A percentile compares a stretch with the other conserved stretches of the same genome.
Conservation (phyloP, 2,888 invertebrate species). For the Cephalotes varians region DNA sequence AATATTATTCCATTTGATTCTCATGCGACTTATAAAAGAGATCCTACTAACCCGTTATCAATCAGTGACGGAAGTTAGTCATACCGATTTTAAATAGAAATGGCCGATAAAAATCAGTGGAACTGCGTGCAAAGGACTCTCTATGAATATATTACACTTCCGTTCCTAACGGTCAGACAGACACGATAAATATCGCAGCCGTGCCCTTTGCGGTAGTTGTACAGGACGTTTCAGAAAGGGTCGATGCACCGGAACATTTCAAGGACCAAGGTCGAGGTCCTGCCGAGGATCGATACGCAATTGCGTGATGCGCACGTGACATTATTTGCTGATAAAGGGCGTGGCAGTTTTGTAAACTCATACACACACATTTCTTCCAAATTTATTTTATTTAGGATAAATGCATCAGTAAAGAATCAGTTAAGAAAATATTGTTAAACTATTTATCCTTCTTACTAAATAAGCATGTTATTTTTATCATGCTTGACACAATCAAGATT, state of each 20-base stretch:
- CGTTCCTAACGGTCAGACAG: constrained; percentile 46
- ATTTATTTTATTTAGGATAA: neutral
- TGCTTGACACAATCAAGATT: neutral
- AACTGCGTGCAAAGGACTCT: constrained; percentile 3
- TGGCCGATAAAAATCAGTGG: constrained; percentile 37
- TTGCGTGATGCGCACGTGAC: constrained; percentile 55
- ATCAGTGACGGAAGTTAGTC: neutral
- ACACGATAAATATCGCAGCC: constrained; percentile 62
- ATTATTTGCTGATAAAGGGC: constrained; percentile 65
- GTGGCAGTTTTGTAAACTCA: constrained; percentile 59
- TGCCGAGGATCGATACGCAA: constrained; percentile 77
- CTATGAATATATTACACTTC: constrained; percentile 45
- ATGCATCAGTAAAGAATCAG: neutral
- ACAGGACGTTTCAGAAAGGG: constrained; percentile 62
- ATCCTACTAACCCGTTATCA: neutral
- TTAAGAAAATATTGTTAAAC: too few species aligned
- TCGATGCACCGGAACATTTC: constrained; percentile 70
- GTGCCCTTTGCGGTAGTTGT: constrained; percentile 18
- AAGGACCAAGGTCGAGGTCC: constrained; percentile 84
- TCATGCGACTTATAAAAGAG: neutral
- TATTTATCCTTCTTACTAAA: neutral
- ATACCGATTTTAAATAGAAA: constrained; percentile 15
- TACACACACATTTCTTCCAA: neutral
- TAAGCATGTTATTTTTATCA: neutral
- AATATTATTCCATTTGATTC: neutral